Evolutionary conservation across 1,140 invertebrate species (phyloP).

Genomic region (Trachymyrmex cornetzi): DNA sequence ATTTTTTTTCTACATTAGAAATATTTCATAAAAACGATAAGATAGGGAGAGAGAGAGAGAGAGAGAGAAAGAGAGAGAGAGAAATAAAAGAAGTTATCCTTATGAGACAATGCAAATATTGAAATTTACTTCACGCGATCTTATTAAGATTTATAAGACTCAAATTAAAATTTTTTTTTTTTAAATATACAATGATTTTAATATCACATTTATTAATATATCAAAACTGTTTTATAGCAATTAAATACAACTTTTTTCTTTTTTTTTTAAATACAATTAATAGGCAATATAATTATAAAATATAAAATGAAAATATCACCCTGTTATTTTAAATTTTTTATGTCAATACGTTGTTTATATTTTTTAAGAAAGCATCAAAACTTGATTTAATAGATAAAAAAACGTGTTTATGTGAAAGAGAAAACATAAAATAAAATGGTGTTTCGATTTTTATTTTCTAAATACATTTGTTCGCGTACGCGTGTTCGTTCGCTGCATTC

Average conservation of each 20-base stretch:
- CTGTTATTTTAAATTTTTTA: not conserved
- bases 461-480: not conserved
- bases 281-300: not conserved
- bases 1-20: conserved; percentile 20
- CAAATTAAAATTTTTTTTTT: not conserved
- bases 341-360: not conserved
- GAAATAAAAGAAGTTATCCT: not conserved
- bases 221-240: not conserved
- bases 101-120: not conserved
- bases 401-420: not conserved
- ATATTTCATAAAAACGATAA: not conserved
- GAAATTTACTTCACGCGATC: not conserved
- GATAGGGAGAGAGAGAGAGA: not conserved
- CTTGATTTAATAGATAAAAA: not conserved
- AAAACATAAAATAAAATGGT: conserved; percentile 6
- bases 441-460: not conserved
- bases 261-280: not conserved
- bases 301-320: not conserved
- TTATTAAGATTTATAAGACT: not conserved
- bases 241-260: not conserved
- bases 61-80: not conserved
- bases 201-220: not conserved
- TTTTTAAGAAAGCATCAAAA: not conserved
- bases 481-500: not conserved
- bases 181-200: not conserved